A percentile compares a stretch with the other conserved stretches of the same genome.
phyloP scores from a whole-genome alignment of 2,888 invertebrate genomes.

The Melitaea athalia region DNA sequence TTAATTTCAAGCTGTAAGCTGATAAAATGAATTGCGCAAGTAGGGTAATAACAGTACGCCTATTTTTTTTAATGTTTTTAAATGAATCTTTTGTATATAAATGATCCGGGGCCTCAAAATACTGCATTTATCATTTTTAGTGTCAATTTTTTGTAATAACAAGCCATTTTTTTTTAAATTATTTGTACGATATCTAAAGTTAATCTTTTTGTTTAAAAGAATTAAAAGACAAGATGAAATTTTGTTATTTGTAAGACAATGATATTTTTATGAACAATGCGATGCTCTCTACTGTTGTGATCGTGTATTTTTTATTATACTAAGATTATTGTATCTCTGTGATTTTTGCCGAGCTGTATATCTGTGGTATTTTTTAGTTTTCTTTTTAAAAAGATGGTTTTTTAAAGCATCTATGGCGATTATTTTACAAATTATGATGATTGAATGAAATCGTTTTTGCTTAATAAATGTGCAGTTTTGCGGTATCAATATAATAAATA shows the following conservation, averaged over 20 bases:
- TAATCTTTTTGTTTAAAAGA: background rate
- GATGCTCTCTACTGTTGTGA: conserved; percentile 45
- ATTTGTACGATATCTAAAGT: background rate
- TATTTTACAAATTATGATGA: no score
- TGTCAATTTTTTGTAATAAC: conserved; percentile 9
- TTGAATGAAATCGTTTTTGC: background rate
- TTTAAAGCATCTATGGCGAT: background rate
- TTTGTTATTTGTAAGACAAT: background rate
- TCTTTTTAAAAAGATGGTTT: background rate
- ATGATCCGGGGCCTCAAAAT: conserved; percentile 11
- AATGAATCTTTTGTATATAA: conserved; percentile 1
- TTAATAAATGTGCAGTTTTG: no score
- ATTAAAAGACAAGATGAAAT: background rate
- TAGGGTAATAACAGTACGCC: background rate
- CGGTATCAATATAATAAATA: no score
- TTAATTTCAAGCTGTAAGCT: conserved; percentile 14
- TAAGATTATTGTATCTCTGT: conserved; percentile 33
- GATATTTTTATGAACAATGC: conserved; percentile 14
- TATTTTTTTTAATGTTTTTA: background rate
- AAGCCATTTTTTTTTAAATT: conserved; percentile 4
- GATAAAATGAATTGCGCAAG: background rate
- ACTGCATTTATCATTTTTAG: conserved; percentile 33
- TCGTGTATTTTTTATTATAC: conserved; percentile 31
- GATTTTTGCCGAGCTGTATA: conserved; percentile 35
- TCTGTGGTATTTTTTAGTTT: conserved; percentile 14